Base-by-base conservation (phyloP, 2,797 vertebrate species). In the Percopsis omiscomaycus region DNA sequence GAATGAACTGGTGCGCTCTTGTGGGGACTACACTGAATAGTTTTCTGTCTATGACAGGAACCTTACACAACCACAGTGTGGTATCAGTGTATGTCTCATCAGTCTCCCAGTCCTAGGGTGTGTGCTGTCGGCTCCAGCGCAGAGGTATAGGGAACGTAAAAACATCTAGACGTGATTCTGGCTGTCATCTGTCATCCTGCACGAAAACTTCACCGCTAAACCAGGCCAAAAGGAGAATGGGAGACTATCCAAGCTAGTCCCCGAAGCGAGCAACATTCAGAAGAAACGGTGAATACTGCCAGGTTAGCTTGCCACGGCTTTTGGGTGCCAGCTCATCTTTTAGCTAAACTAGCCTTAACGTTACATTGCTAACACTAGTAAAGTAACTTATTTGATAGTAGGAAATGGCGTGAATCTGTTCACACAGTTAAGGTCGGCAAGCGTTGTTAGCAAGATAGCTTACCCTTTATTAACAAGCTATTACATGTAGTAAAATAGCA, bases 161-260 rank as follows among this genome's bases (percentile, higher is more conserved):
- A 78, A 73, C 83, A 80, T 73, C 84, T 71, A 77, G 57, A 47
- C 84, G 57, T 67, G 71, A 70, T 74, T 70, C 50, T 75, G 44
- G 67, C 75, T 13, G 80, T 84, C 86, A 85, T 73, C 83, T 78
- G 77, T 78, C 80, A 81, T 51, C 69, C 51, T 52, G 74, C 28
- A 47, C 55, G 54, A 50, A 79, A 81, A 73, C 61, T 55, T 69
- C 62, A 59, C 12, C 61, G 64, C 49, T 49, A 48, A 47, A 55
- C 62, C 12, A 30, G 37, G 27, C 55, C 49, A 69, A 77, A 56
- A 52, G 14, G 65, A 88, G 55, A 72, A 91, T 91, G 89, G 88
- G 75, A 86, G 77, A 80, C 76, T 70, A 66, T n/a, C 74, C 64
- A 62, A 88, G 86, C 75, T 90, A 91, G 86, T 80, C 85, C 75